Base-by-base conservation (phyloP, 1,140 invertebrate genomes). In the Eueides isabella region DNA sequence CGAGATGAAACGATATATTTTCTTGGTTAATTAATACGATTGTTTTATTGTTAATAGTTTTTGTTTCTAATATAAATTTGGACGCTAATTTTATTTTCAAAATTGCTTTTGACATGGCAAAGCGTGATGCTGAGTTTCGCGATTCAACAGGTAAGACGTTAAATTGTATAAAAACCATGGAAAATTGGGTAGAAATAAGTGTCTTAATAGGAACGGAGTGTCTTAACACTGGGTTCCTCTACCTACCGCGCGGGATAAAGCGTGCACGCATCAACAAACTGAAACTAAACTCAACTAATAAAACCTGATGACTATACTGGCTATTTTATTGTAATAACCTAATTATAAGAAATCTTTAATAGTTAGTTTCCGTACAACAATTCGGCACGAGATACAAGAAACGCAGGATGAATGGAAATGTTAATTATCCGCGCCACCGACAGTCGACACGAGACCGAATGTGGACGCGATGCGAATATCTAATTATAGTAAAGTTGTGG, bases 281-380 rank as follows among this genome's bases (percentile, higher is more conserved):
- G n/a, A n/a, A n/a, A n/a, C n/a, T n/a, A n/a, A n/a, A n/a, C n/a
- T n/a, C n/a, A n/a, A n/a, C n/a, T n/a, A n/a, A n/a, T n/a, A n/a
- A n/a, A n/a, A n/a, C n/a, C n/a, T n/a, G n/a, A n/a, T n/a, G n/a
- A n/a, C n/a, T n/a, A n/a, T 38, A 38, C 14, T 6, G 35, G 31
- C 31, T 38, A 38, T 38, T 5, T 38, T 14, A 38, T 38, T 38
- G 35, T 38, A 9, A 55, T 12, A 9, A 23, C 23, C 26, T 55
- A 55, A 55, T 55, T 55, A 55, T 26, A 55, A 55, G 48, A 55
- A 55, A 55, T 55, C 48, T 55, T 9, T 55, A 55, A 55, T 55
- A 55, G 23, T 55, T 55, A 6, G 48, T 55, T 55, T 5, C 48
- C 9, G 48, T 55, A 55, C 48, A 55, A 55, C 23, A 26, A 26